Conservation (phyloP, 2,888 invertebrate species). For the Hermaeophaga mercurialis region DNA sequence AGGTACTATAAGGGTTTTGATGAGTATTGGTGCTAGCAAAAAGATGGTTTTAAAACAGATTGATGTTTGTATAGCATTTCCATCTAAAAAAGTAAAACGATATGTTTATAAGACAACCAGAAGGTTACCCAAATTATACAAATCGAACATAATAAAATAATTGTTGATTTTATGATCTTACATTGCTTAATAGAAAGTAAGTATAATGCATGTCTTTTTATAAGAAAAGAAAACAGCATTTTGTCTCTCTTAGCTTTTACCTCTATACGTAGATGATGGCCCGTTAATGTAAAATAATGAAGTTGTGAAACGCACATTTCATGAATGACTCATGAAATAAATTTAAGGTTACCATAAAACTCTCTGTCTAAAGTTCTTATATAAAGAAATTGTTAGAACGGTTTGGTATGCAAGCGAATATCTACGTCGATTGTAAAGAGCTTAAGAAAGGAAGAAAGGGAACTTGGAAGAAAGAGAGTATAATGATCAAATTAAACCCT, state of each 20-base stretch:
- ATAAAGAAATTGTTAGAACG: no score
- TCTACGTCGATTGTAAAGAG: constrained; percentile 10
- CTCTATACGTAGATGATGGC: constrained; percentile 18
- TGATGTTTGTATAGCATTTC: constrained; percentile 44
- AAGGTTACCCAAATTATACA: constrained; percentile 21
- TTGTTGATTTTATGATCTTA: constrained; percentile 17
- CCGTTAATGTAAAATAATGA: constrained; percentile 14
- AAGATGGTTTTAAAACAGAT: constrained; percentile 41
- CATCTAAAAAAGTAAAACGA: constrained; percentile 15
- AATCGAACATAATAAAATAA: constrained; percentile 7
- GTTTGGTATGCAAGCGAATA: constrained; percentile 11
- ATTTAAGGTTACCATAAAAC: constrained; percentile 20
- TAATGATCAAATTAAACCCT: not conserved
- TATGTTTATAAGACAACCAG: constrained; percentile 38
- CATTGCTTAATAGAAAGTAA: constrained; percentile 10
- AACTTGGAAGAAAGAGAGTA: constrained; percentile 8
- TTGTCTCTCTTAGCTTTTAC: no score
- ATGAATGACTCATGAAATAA: constrained; percentile 9
- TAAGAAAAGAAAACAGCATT: no score
- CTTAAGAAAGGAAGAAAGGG: no score
- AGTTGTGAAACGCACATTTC: constrained; percentile 2
- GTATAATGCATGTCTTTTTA: constrained; percentile 14
- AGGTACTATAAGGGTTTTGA: constrained; percentile 31
- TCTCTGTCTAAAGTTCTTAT: constrained; percentile 13
- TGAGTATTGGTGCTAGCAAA: constrained; percentile 35